Conservation (phyloP, 2,888 invertebrate species). For the Tenthredo distinguenda region DNA sequence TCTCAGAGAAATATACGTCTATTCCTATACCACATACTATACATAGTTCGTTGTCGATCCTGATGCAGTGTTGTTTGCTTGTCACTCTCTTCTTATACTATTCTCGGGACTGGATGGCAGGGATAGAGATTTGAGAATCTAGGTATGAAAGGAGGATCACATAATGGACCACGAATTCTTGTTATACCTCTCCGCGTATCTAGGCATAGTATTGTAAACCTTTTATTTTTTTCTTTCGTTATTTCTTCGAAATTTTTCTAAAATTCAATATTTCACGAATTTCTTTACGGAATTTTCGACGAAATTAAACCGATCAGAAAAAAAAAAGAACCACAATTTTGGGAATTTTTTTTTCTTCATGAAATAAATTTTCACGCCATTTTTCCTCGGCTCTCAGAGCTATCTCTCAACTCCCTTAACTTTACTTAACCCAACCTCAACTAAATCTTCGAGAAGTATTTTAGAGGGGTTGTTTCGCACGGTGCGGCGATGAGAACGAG, state of each 20-base stretch:
- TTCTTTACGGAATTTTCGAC: neutral
- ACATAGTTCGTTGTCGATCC: neutral
- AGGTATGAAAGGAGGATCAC: conserved; percentile 9
- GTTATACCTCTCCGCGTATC: neutral
- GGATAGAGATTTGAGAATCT: conserved; percentile 25
- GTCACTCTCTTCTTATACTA: conserved; percentile 15
- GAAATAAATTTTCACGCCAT: neutral
- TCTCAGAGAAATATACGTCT: neutral
- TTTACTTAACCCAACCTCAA: neutral
- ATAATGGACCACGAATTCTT: conserved; percentile 18
- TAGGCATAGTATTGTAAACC: neutral
- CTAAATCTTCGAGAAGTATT: neutral
- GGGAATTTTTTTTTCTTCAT: neutral
- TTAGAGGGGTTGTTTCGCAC: conserved; percentile 26
- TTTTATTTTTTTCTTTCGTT: neutral
- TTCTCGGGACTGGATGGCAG: neutral
- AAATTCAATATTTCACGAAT: neutral
- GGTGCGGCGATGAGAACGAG: conserved; percentile 8
- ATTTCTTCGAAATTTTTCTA: neutral
- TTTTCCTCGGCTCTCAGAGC: neutral
- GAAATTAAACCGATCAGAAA: neutral
- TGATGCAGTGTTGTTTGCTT: neutral
- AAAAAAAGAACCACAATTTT: neutral
- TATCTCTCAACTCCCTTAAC: neutral
- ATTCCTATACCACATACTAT: neutral